These are phyloP conservation scores for Drosophila ironensis DNA, from an alignment of 1,140 invertebrate genomes.

Conservation along the genomic window DNA sequence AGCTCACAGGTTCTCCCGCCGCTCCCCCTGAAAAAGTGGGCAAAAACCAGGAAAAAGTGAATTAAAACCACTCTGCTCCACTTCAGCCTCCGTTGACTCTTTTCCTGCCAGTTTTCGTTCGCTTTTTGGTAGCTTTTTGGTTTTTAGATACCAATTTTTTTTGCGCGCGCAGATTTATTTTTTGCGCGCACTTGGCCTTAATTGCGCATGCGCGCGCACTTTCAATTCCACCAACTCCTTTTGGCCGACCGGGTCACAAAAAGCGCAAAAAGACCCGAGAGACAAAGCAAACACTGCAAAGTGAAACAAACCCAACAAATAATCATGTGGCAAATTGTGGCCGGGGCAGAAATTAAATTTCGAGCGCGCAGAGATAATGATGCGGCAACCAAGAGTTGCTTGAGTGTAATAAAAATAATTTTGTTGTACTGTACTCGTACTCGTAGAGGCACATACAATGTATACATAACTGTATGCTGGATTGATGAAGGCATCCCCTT, in stretches of 20 bases:
- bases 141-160: conserved; percentile 12
- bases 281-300: conserved; percentile 31
- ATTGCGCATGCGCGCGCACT: conserved; percentile 72
- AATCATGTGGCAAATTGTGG: conserved; percentile 59
- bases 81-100: conserved; percentile 44
- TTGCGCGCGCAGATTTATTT: not conserved
- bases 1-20: conserved; percentile 21
- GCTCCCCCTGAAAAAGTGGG: not conserved
- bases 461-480: too few species aligned
- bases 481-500: too few species aligned
- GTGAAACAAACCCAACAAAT: not conserved
- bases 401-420: conserved; percentile 53
- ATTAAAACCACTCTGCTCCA: conserved; percentile 43
- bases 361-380: conserved; percentile 58
- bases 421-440: too few species aligned
- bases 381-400: conserved; percentile 27
- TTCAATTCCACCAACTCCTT: conserved; percentile 79
- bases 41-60: conserved; percentile 46
- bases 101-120: conserved; percentile 17
- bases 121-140: conserved; percentile 23
- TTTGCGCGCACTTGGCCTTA: conserved; percentile 73
- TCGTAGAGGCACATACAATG: too few species aligned
- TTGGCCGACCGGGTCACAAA: too few species aligned
- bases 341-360: conserved; percentile 45
- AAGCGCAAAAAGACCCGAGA: too few species aligned